phyloP scores from a whole-genome alignment of 2,797 vertebrate genomes.

The Orestias chungarensis region DNA sequence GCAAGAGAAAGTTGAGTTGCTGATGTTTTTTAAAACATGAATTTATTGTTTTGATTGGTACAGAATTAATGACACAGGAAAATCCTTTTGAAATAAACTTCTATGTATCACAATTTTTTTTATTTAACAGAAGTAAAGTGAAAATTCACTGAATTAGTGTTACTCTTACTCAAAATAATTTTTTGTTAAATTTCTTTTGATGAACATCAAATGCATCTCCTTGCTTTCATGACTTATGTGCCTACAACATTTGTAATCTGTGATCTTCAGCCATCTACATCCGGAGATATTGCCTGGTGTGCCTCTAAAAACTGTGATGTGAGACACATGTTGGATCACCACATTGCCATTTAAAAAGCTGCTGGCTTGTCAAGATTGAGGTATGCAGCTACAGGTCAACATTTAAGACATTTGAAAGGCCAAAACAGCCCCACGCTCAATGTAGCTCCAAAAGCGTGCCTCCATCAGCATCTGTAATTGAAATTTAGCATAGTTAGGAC shows the following conservation, averaged over 20 bases:
- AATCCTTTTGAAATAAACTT: no score
- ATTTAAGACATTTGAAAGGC: conserved; percentile 35
- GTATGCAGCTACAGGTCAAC: conserved; percentile 51
- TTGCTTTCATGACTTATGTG: background rate
- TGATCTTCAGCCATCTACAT: background rate
- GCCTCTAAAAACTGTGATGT: conserved; percentile 20
- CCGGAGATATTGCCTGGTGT: background rate
- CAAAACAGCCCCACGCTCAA: conserved; percentile 8
- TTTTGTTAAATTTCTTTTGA: background rate
- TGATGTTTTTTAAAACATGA: no score
- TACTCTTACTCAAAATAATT: background rate
- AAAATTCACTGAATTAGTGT: background rate
- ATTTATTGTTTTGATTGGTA: no score
- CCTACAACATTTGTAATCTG: background rate
- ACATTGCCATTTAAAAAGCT: conserved; percentile 56
- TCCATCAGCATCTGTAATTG: conserved; percentile 9
- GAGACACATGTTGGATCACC: conserved; percentile 30
- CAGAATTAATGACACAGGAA: no score
- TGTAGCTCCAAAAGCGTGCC: background rate
- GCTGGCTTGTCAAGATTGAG: conserved; percentile 20
- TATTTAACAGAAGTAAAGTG: no score
- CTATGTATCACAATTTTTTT: no score
- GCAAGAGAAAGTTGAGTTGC: no score
- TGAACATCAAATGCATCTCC: background rate
- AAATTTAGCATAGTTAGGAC: conserved; percentile 3